Evolutionary conservation across 2,888 invertebrate species (phyloP), one percentile per base, ranked within the genome.

Genomic region (Phymatocera aterrima): DNA sequence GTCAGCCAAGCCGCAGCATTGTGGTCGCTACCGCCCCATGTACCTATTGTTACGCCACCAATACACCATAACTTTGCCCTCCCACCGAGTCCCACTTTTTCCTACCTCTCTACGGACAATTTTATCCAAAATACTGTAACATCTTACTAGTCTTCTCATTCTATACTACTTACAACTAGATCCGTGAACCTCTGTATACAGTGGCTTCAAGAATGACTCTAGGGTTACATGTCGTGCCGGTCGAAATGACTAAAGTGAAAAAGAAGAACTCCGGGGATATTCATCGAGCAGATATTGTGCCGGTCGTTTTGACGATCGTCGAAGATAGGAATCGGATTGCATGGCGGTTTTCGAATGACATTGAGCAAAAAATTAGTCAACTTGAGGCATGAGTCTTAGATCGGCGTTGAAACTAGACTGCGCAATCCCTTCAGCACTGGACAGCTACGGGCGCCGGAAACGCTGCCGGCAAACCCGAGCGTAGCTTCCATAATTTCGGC

Each of bases 1-100:
- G 89, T 90, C 89, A 88, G 89, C 85, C 86, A 86, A 88, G 87
- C 88, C 87, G 75, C 57, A 84, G 87, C 86, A 87, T 87, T 88
- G 87, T 79, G 79, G 79, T 46, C 83, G 82, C 83, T 83, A 83
- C 82, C 81, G 80, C 81, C 79, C 83, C 80, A 80, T 81, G 79
- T 84, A 85, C 81, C 88, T 84, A 88, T 89, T 89, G 89, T 89
- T 88, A 83, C 88, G 86, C 81, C 84, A 85, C 88, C 85, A 86
- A 87, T 87, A 87, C 87, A 57, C 75, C 75, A 75, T 75, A 57
- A 54, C 75, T 57, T 54, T 37, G 21, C 57, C 65, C 51, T 43
- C 54, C 43, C 43, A n/a, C 75, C 3, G 18, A 24, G 24, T 37
- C 77, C 77, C 54, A 51, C 75, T 78, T 57, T 60, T 79, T 79